phyloP scores from a whole-genome alignment of 30 jellyfish, hydroid and myxozoan genomes.

The Chironex yamaguchii region DNA sequence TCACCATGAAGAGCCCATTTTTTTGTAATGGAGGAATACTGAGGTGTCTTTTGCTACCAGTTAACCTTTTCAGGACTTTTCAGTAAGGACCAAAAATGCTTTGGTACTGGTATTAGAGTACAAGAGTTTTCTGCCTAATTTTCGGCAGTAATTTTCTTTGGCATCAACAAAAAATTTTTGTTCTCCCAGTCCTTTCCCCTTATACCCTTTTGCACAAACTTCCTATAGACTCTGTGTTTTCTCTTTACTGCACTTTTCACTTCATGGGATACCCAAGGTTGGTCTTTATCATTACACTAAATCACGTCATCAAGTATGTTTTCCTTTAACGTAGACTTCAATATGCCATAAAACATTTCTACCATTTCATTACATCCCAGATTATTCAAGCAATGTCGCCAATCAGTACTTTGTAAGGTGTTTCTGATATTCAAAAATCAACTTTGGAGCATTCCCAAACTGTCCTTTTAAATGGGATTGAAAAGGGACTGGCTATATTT shows the following conservation, averaged over 20 bases:
- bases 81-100: conserved; percentile 45
- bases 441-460: too few relatives aligned
- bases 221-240: conserved; percentile 37
- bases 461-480: conserved; percentile 43
- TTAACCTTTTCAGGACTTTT: conserved; percentile 28
- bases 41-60: conserved; percentile 31
- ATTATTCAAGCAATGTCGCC: too few relatives aligned
- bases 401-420: too few relatives aligned
- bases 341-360: not conserved
- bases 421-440: too few relatives aligned
- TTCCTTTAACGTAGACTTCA: too few relatives aligned
- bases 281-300: conserved; percentile 41
- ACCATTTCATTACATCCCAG: conserved; percentile 5
- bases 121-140: conserved; percentile 23
- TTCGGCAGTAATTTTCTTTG: conserved; percentile 21
- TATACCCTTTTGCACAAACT: conserved; percentile 54
- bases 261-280: conserved; percentile 61
- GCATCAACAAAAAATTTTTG: conserved; percentile 33
- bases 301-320: conserved; percentile 34
- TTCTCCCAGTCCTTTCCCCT: conserved; percentile 46
- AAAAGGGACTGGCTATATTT: conserved; percentile 27
- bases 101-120: conserved; percentile 37
- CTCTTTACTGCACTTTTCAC: conserved; percentile 46
- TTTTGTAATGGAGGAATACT: conserved; percentile 53
- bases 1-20: conserved; percentile 32